Base-by-base conservation (phyloP, 1,140 invertebrate species). In the Pteromalus puparum region DNA sequence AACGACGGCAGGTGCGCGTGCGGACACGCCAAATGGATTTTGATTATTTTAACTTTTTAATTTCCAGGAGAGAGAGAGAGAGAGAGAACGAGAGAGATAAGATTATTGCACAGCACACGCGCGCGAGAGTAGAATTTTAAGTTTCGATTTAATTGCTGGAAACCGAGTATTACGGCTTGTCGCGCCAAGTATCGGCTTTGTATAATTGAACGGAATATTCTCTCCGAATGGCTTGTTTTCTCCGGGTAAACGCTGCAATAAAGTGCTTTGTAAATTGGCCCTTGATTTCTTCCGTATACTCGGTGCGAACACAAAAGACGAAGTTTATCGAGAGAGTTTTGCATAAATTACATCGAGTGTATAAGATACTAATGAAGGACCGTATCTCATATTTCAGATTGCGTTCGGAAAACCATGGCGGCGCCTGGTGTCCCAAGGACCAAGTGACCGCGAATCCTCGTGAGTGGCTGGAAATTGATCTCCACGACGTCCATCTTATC, bases 391-490 rank as follows among this genome's bases (percentile, higher is more conserved):
- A 86, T 95, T 95, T 13, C 93, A 98, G 97, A 89, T 94, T 98
- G 76, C 94, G 95, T 83, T 94, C 94, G n/a, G 97, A 98, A 90
- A 94, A 94, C 87, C 95, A 96, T 84, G 96, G 97, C 34, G 97
- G 97, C 42, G 97, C 97, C 1, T 98, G 97, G 97, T 98, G 97
- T 93, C 97, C 97, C 12, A 95, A 95, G 88, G 93, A 94, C 81
- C 95, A 96, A 88, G 95, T 97, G 83, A 96, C 95, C 67, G 94
- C 94, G 65, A 95, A 96, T 89, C 94, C 95, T 0, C 94, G 94
- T 65, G 97, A 98, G 92, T 98, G 96, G 96, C 91, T 98, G 53
- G 96, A 95, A 90, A 95, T 98, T 83, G 95, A 97, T 92, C 93
- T 98, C 82, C 94, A 95, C 85, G 92, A 93, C 72, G 94, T 97